These are phyloP conservation scores for Carassius auratus DNA, from an alignment of 2,113 vertebrate species.

Conservation along the genomic window DNA sequence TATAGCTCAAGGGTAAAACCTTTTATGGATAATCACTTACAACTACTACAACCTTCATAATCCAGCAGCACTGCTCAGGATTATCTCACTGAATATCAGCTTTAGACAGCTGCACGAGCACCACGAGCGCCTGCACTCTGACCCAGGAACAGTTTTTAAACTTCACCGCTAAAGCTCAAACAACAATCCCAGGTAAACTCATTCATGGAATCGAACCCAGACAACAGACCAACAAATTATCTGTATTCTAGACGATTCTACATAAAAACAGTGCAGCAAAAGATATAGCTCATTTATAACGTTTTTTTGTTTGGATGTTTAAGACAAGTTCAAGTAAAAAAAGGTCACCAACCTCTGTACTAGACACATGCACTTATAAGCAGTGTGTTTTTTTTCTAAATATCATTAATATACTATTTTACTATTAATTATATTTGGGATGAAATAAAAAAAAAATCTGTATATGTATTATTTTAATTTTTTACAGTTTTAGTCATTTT, in stretches of 20 bases:
- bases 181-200: neutral
- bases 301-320: no score
- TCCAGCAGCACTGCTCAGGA: slow-evolving; percentile 68
- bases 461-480: no score
- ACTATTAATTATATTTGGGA: neutral
- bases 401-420: neutral
- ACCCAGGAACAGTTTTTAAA: neutral
- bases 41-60: slow-evolving; percentile 75
- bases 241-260: neutral
- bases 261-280: neutral
- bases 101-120: slow-evolving; percentile 57
- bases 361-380: neutral
- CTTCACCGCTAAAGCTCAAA: neutral
- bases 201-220: neutral
- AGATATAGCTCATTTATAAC: neutral
- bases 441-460: no score
- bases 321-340: no score
- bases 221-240: neutral
- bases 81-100: slow-evolving; percentile 73
- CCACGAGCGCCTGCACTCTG: neutral
- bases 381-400: neutral
- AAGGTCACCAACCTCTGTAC: neutral
- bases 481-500: no score
- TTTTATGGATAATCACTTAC: slow-evolving; percentile 72
- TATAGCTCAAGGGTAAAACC: slow-evolving; percentile 63